Percentiles rank a stretch among this genome's conserved stretches.
phyloP scores from a whole-genome alignment of 2,888 invertebrate species.

The Actias luna region DNA sequence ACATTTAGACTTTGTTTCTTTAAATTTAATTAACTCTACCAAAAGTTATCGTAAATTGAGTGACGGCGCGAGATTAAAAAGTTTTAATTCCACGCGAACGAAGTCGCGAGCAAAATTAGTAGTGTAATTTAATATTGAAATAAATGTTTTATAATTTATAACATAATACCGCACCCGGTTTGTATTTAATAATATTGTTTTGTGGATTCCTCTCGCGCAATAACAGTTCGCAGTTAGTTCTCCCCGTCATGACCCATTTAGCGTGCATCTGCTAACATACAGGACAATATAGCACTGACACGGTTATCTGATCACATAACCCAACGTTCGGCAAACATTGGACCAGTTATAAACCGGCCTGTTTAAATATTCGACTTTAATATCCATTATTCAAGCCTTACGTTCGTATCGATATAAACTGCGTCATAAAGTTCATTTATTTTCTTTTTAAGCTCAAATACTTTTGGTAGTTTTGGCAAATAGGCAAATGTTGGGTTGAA shows the following conservation, averaged over 20 bases:
- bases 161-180: neutral
- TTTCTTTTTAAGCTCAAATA: neutral
- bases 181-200: neutral
- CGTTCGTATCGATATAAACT: neutral
- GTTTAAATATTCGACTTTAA: conserved; percentile 1
- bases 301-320: neutral
- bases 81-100: too few relatives aligned
- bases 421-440: neutral
- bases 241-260: conserved; percentile 3
- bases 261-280: neutral
- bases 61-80: too few relatives aligned
- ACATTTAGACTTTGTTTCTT: too few relatives aligned
- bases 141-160: too few relatives aligned
- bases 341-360: neutral
- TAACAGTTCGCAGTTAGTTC: neutral
- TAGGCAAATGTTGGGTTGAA: neutral
- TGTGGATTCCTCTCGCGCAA: neutral
- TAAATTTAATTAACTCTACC: too few relatives aligned
- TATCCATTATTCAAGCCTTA: neutral
- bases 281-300: neutral
- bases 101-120: too few relatives aligned
- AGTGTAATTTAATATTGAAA: too few relatives aligned
- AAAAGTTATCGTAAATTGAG: too few relatives aligned
- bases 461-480: neutral
- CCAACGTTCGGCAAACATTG: conserved; percentile 1